A percentile compares a stretch with the other conserved stretches of the same genome.
These are phyloP conservation scores for Slavum lentiscoides DNA, from an alignment of 2,888 invertebrate genomes.

Conservation along the genomic window DNA sequence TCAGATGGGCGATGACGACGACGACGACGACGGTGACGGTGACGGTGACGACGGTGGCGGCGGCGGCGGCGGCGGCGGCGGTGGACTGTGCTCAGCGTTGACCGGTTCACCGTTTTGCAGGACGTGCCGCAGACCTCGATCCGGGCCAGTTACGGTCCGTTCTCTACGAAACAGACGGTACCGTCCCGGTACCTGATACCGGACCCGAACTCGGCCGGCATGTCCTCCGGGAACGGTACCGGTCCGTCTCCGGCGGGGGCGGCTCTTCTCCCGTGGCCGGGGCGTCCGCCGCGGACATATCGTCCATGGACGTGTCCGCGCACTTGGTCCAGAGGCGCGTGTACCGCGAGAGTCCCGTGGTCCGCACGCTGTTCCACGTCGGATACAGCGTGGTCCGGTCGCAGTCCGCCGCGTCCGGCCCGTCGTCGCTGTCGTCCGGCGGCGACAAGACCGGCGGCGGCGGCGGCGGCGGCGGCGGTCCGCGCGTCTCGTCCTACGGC, in stretches of 20 bases:
- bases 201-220: slow-evolving; percentile 66
- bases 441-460: slow-evolving; percentile 68
- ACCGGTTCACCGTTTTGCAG: slow-evolving; percentile 89
- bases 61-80: slow-evolving; percentile 57
- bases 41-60: slow-evolving; percentile 59
- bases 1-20: slow-evolving; percentile 59
- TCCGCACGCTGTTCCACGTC: slow-evolving; percentile 90
- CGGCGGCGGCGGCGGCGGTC: slow-evolving; percentile 59
- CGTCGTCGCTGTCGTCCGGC: slow-evolving; percentile 75
- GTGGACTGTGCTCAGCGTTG: slow-evolving; percentile 73
- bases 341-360: slow-evolving; percentile 85
- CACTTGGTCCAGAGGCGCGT: slow-evolving; percentile 87
- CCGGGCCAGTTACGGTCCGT: slow-evolving; percentile 90
- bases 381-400: slow-evolving; percentile 56
- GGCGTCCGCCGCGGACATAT: slow-evolving; percentile 80
- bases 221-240: slow-evolving; percentile 59
- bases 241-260: slow-evolving; percentile 62
- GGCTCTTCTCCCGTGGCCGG: slow-evolving; percentile 55
- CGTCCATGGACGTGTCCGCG: slow-evolving; percentile 91
- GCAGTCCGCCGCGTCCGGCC: slow-evolving; percentile 66
- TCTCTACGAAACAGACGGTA: slow-evolving; percentile 92
- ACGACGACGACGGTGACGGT: slow-evolving; percentile 58
- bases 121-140: slow-evolving; percentile 89
- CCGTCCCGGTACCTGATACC: slow-evolving; percentile 87
- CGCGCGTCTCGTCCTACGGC: slow-evolving; percentile 58